These are phyloP conservation scores for Holothuria leucospilota DNA, from an alignment of 53 echinoderm and acorn worm genomes.

Conservation along the genomic window DNA sequence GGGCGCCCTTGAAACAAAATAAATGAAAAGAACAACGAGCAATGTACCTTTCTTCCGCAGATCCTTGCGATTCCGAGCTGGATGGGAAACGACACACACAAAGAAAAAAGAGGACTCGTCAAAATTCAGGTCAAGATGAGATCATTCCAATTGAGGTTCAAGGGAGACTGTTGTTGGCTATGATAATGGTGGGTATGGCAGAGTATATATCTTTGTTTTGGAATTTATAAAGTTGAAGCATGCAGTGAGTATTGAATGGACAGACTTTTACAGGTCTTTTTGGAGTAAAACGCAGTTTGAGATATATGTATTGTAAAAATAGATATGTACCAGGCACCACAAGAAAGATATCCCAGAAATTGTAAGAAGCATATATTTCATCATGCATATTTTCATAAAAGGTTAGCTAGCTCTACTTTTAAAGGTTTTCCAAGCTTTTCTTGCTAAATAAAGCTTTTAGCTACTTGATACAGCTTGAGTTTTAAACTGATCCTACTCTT, in stretches of 20 bases:
- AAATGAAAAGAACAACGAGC: constrained; percentile 8
- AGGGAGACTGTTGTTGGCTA: too few relatives aligned
- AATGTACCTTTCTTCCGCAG: constrained; percentile 48
- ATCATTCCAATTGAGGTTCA: background rate
- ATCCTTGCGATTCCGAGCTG: constrained; percentile 39
- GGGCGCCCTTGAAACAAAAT: background rate
- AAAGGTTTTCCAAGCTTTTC: background rate
- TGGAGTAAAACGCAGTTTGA: background rate
- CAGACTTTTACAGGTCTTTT: background rate
- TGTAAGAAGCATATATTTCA: background rate
- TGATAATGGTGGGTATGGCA: too few relatives aligned
- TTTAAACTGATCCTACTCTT: too few relatives aligned
- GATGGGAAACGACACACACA: constrained; percentile 19
- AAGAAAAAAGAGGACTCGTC: constrained; percentile 40
- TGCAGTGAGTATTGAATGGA: constrained; percentile 14
- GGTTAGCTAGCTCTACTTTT: background rate
- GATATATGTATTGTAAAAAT: background rate
- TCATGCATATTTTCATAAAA: background rate
- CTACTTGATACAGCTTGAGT: too few relatives aligned
- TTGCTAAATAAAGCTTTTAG: too few relatives aligned
- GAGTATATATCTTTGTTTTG: background rate
- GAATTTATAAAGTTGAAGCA: background rate
- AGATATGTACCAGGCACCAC: background rate
- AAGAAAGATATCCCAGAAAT: background rate
- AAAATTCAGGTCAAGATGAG: constrained; percentile 28